phyloP scores from a whole-genome alignment of 2,113 vertebrate genomes.

The Pandion haliaetus region DNA sequence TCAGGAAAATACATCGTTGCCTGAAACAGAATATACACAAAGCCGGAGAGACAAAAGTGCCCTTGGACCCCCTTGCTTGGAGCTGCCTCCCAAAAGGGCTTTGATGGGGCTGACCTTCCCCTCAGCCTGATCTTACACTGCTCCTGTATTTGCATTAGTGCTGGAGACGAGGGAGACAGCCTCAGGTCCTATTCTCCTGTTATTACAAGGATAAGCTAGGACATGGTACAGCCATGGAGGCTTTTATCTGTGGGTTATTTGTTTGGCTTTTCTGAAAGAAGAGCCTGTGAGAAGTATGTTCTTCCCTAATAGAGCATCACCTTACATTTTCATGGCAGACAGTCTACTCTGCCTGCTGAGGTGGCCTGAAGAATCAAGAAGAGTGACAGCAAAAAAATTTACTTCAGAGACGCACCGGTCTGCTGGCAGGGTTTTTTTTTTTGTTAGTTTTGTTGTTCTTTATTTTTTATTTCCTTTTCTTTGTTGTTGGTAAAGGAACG shows the following conservation, averaged over 20 bases:
- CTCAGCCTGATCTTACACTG: neutral
- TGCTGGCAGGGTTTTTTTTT: neutral
- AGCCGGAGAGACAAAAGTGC: neutral
- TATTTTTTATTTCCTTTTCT: neutral
- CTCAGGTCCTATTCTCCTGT: neutral
- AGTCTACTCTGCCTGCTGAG: neutral
- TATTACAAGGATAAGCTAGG: neutral
- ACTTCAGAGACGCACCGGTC: neutral
- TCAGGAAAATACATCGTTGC: neutral
- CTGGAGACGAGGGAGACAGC: neutral
- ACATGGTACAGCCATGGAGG: neutral
- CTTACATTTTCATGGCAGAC: neutral
- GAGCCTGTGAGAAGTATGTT: neutral
- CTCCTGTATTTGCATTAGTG: neutral
- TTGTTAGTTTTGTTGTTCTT: neutral
- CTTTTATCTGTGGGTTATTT: slow-evolving; percentile 17
- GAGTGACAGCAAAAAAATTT: neutral
- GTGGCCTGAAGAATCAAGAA: neutral
- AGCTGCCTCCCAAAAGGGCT: neutral
- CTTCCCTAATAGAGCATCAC: neutral
- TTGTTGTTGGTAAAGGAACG: neutral
- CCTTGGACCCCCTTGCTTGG: neutral
- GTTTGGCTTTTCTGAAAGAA: neutral
- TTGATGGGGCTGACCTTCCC: neutral
- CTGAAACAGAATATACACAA: neutral